These are phyloP conservation scores for Artibeus lituratus DNA, from an alignment of 2,797 vertebrate species.

Conservation along the genomic window DNA sequence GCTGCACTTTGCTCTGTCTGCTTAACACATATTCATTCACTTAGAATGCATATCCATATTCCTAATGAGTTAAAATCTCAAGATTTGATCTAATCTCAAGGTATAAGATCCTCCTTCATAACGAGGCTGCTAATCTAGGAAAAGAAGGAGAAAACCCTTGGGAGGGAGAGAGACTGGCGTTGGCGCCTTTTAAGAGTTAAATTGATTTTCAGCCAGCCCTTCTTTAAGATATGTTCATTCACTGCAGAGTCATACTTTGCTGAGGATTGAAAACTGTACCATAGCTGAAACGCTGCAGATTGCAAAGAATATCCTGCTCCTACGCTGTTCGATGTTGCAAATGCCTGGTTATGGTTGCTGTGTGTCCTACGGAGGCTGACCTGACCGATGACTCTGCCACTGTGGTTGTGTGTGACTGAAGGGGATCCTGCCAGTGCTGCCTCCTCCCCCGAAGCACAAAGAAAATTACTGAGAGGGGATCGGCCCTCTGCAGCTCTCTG, in stretches of 20 bases:
- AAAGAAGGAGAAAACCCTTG: too few relatives aligned
- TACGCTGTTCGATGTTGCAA: neutral
- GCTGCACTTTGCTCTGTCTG: rapidly evolving
- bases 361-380: neutral
- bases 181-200: too few relatives aligned
- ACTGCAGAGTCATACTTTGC: neutral
- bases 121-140: rapidly evolving
- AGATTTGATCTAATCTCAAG: neutral
- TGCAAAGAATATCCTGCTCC: neutral
- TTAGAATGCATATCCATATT: neutral
- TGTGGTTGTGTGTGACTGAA: rapidly evolving
- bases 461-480: constrained; percentile 75
- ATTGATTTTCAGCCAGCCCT: neutral
- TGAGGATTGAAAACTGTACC: neutral
- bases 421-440: neutral
- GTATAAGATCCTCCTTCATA: neutral
- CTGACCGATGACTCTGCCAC: rapidly evolving
- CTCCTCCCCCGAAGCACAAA: constrained; percentile 53
- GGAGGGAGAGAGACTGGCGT: rapidly evolving
- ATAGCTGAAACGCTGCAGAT: neutral
- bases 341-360: neutral
- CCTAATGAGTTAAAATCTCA: neutral
- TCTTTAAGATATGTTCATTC: neutral
- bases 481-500: neutral
- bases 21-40: too few relatives aligned